These are phyloP conservation scores for Drosophila bocki DNA, from an alignment of 1,140 invertebrate genomes.

Conservation along the genomic window DNA sequence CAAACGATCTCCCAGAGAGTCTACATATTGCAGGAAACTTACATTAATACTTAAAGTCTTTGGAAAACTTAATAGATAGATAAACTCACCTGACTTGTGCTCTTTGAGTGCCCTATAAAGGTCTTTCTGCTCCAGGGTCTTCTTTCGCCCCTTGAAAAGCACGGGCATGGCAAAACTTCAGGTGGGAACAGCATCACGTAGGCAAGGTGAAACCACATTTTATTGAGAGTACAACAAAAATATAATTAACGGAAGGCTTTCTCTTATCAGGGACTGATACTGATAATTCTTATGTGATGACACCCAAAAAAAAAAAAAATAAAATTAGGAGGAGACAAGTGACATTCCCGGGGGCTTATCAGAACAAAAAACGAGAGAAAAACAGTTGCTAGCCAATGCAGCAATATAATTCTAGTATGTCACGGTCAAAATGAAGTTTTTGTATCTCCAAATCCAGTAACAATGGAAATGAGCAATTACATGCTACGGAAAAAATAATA, in stretches of 20 bases:
- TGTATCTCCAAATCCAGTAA: neutral
- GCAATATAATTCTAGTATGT: slow-evolving; percentile 10
- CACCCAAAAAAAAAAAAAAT: slow-evolving; percentile 15
- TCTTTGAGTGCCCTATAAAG: slow-evolving; percentile 86
- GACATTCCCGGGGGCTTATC: slow-evolving; percentile 17
- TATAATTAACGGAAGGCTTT: slow-evolving; percentile 38
- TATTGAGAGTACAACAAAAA: slow-evolving; percentile 19
- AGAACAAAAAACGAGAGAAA: neutral
- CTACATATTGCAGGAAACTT: slow-evolving; percentile 9
- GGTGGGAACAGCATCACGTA: slow-evolving; percentile 27
- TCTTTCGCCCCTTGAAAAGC: slow-evolving; percentile 86
- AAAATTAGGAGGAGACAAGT: slow-evolving; percentile 12
- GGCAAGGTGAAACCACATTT: slow-evolving; percentile 18
- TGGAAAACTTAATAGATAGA: neutral
- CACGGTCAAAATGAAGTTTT: slow-evolving; percentile 10
- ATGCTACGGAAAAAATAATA: neutral
- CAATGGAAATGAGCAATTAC: slow-evolving; percentile 3
- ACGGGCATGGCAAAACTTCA: slow-evolving; percentile 85
- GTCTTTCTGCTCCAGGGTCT: slow-evolving; percentile 87
- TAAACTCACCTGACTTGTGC: slow-evolving; percentile 85
- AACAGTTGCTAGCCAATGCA: slow-evolving; percentile 7
- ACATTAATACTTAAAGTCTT: neutral
- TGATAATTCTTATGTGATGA: slow-evolving; percentile 29
- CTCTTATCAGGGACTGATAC: slow-evolving; percentile 30
- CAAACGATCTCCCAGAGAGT: slow-evolving; percentile 68